Base-by-base conservation (phyloP, 2,888 invertebrate genomes). In the Allolobophora icterica region DNA sequence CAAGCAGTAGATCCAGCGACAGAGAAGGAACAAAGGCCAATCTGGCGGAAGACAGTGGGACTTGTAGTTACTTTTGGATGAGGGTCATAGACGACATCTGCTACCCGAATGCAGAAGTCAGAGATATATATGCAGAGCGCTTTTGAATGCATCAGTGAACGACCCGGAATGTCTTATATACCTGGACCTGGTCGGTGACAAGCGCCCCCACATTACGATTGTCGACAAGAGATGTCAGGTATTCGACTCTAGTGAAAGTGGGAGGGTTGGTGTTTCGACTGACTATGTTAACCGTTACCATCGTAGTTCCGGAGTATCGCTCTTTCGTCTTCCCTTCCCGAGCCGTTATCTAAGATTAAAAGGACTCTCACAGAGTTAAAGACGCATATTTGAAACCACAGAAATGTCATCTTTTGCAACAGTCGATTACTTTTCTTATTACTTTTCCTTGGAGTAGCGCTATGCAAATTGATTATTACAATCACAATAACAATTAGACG, bases 301-400 rank as follows among this genome's bases (percentile, higher is more conserved):
- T 90, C 19, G 91, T 91, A 8, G 87, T 84, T 13, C 89, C 89
- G 0, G 87, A 91, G 38, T 89, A 45, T 5, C 35, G 52, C 87
- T 91, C 91, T 8, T 30, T 71, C 17, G 91, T 91, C 35, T 40
- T 38, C 2, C 89, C 91, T 52, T 91, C 91, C 33, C 90, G 89
- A 30, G 91, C 91, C n/a, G 38, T 90, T 21, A 91, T 71, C 91
- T 91, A 71, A n/a, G n/a, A 71, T 71, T 13, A 71, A 71, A 71
- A n/a, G 30, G 71, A 71, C n/a, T n/a, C 13, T 71, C 71, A 71
- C 11, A 6, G 6, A 52, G n/a, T 71, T n/a, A n/a, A 71, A n/a
- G 8, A 71, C n/a, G 8, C 52, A 52, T n/a, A n/a, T 24, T 11
- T 21, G 0, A 4, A 52, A 0, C 24, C 52, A 1, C 52, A 24